These are phyloP conservation scores for Athetis lepigone DNA, from an alignment of 2,888 invertebrate genomes.

Conservation along the genomic window DNA sequence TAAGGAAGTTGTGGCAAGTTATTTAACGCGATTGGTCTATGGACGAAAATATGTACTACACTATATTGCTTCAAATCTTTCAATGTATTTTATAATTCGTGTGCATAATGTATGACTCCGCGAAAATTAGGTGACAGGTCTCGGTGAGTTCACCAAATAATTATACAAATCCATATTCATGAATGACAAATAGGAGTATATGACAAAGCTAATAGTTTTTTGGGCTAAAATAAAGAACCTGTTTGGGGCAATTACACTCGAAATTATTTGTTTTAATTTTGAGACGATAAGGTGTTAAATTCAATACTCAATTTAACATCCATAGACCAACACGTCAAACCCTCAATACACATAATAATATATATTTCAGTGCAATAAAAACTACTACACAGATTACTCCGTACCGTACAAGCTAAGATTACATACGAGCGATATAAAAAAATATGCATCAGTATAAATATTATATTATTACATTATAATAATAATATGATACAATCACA, in stretches of 20 bases:
- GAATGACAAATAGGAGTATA: too few species aligned
- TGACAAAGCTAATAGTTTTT: too few species aligned
- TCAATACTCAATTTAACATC: not conserved
- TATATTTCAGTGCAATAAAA: constrained; percentile 46
- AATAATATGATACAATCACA: constrained; percentile 65
- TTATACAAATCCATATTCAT: too few species aligned
- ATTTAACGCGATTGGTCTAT: constrained; percentile 16
- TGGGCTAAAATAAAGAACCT: too few species aligned
- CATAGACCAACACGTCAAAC: constrained; percentile 21
- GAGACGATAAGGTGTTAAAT: too few species aligned
- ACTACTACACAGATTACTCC: constrained; percentile 21
- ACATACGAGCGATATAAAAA: constrained; percentile 72
- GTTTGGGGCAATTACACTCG: too few species aligned
- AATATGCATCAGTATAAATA: constrained; percentile 66
- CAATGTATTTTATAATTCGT: too few species aligned
- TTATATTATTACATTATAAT: constrained; percentile 56
- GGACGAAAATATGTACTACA: not conserved
- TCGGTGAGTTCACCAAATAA: too few species aligned
- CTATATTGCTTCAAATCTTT: too few species aligned
- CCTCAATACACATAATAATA: constrained; percentile 22
- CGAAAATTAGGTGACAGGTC: too few species aligned
- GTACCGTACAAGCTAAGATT: constrained; percentile 57
- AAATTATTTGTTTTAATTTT: too few species aligned
- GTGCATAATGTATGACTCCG: too few species aligned
- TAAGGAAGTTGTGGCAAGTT: constrained; percentile 15